A percentile compares a stretch with the other conserved stretches of the same genome.
These are phyloP conservation scores for Petrocephalus microphthalmus DNA, from an alignment of 2,113 vertebrate species.

Conservation along the genomic window DNA sequence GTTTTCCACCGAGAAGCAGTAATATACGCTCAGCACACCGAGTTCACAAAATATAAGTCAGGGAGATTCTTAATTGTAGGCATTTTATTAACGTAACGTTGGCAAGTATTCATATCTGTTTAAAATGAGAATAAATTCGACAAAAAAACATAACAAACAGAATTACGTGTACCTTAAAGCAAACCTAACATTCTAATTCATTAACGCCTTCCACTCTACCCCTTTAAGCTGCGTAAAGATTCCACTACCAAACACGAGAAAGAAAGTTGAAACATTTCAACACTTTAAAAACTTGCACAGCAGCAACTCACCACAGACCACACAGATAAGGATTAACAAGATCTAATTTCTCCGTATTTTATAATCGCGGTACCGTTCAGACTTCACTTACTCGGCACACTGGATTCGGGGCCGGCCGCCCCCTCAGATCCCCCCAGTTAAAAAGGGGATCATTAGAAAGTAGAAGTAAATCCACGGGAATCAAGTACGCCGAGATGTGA, in stretches of 20 bases:
- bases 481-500: neutral
- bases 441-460: constrained; percentile 17
- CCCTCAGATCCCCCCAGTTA: constrained; percentile 13
- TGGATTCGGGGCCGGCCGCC: neutral
- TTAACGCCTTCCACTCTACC: neutral
- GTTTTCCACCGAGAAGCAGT: neutral
- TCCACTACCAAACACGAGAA: neutral
- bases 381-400: neutral
- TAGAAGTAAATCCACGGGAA: neutral
- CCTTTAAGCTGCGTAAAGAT: neutral
- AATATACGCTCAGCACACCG: neutral
- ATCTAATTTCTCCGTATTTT: neutral
- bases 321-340: neutral
- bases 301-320: neutral
- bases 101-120: neutral
- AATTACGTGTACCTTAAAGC: neutral
- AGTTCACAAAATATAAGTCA: neutral
- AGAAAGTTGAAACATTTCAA: neutral
- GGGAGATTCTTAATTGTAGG: neutral
- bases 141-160: neutral
- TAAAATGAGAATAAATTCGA: neutral
- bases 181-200: neutral
- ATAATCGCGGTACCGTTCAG: neutral
- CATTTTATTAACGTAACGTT: neutral
- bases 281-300: neutral